Conservation (phyloP, 1,140 invertebrate genomes). For the Ceratosolen fusciceps region DNA sequence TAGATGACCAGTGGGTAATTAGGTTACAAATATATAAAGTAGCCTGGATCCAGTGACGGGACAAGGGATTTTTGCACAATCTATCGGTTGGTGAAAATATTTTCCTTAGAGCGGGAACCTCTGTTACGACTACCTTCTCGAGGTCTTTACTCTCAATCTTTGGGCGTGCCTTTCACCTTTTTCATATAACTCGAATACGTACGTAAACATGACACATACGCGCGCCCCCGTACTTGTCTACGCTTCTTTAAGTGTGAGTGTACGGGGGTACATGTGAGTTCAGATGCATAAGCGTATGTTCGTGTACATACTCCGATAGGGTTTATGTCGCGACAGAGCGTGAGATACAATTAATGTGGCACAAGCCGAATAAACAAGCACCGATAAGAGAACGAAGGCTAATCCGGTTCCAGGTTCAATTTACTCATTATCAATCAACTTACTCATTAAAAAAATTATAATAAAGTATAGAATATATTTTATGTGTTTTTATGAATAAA, state of each 20-base stretch:
- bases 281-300: not conserved
- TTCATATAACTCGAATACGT: slow-evolving; percentile 51
- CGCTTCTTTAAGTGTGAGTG: too few species aligned
- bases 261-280: not conserved
- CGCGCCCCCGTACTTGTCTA: not conserved
- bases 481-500: too few species aligned
- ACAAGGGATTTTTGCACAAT: slow-evolving; percentile 40
- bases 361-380: not conserved
- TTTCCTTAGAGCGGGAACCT: slow-evolving; percentile 1
- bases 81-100: slow-evolving; percentile 47
- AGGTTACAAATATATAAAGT: not conserved
- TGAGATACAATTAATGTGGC: slow-evolving; percentile 49
- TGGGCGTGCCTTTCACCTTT: slow-evolving; percentile 59
- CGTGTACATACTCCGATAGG: not conserved
- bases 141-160: slow-evolving; percentile 38
- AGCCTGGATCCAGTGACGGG: too few species aligned
- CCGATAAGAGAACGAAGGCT: slow-evolving; percentile 26
- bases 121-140: slow-evolving; percentile 13
- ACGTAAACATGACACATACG: too few species aligned
- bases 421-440: not conserved
- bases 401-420: slow-evolving; percentile 32
- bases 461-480: too few species aligned
- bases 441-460: too few species aligned
- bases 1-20: not conserved
- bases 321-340: slow-evolving; percentile 47